phyloP scores from a whole-genome alignment of 2,888 invertebrate genomes.

The Nipponacmea schrenckii region DNA sequence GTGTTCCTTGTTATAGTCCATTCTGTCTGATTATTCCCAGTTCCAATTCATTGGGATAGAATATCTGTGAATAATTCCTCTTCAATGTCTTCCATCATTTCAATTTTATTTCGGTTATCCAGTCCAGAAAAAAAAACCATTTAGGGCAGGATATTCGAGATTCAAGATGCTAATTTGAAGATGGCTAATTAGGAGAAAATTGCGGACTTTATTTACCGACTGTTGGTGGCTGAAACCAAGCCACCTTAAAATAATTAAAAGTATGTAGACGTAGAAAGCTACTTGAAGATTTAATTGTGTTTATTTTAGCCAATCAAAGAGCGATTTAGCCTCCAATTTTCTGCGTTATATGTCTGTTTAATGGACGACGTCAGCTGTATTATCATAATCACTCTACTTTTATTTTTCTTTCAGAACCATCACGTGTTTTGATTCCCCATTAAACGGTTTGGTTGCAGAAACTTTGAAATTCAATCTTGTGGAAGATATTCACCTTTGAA shows the following conservation, averaged over 20 bases:
- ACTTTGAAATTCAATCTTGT: too few species aligned
- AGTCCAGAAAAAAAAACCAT: too few species aligned
- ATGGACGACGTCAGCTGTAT: constrained; percentile 6
- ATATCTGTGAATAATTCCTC: too few species aligned
- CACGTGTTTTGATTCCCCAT: too few species aligned
- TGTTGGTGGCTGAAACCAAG: background rate
- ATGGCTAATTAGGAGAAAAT: background rate
- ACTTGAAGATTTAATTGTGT: constrained; percentile 4
- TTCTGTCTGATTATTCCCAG: too few species aligned
- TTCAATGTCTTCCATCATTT: too few species aligned
- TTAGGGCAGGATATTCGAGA: background rate
- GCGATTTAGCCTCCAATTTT: background rate
- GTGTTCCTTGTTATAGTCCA: too few species aligned
- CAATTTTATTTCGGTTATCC: too few species aligned
- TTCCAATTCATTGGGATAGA: too few species aligned
- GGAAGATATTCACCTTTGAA: too few species aligned
- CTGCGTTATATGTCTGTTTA: too few species aligned
- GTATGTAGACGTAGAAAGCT: constrained; percentile 2
- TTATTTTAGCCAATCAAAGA: background rate
- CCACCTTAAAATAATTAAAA: background rate
- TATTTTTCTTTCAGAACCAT: background rate
- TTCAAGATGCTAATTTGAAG: background rate
- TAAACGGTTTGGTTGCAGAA: too few species aligned
- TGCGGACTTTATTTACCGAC: background rate
- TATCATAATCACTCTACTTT: constrained; percentile 1